Percentiles rank a stretch among this genome's conserved stretches.
These are phyloP conservation scores for Diaperis boleti DNA, from an alignment of 2,888 invertebrate genomes.

Conservation along the genomic window DNA sequence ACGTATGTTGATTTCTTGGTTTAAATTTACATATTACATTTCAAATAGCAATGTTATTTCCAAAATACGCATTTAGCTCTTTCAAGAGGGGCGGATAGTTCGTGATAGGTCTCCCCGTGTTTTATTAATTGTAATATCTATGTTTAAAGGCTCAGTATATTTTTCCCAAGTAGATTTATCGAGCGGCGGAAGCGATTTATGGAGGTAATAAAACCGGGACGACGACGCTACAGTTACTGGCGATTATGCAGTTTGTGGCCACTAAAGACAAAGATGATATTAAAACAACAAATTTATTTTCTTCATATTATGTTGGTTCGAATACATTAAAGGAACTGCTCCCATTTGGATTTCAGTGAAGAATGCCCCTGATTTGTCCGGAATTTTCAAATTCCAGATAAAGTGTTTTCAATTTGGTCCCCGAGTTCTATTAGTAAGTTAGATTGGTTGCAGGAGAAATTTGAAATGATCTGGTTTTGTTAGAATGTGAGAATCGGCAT, in stretches of 20 bases:
- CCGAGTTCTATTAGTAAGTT: conserved; percentile 16
- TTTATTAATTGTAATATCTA: conserved; percentile 54
- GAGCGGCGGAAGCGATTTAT: conserved; percentile 50
- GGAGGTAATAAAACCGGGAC: conserved; percentile 52
- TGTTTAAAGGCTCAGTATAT: conserved; percentile 51
- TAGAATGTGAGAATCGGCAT: conserved; percentile 47
- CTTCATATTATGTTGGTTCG: conserved; percentile 19
- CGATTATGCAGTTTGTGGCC: conserved; percentile 53
- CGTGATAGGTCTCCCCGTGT: too few relatives aligned
- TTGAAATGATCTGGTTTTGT: conserved; percentile 42
- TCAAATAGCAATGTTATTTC: too few relatives aligned
- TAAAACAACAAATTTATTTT: conserved; percentile 40
- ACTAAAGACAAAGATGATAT: conserved; percentile 37
- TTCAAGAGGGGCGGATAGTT: too few relatives aligned
- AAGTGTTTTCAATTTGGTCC: conserved; percentile 21
- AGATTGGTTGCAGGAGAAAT: conserved; percentile 23
- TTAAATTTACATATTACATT: too few relatives aligned
- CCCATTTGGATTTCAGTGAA: conserved; percentile 12
- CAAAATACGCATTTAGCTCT: too few relatives aligned
- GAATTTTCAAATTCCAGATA: conserved; percentile 15
- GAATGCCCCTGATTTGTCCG: neutral
- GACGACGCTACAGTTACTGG: conserved; percentile 49
- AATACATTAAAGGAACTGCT: conserved; percentile 18
- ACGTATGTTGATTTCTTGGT: too few relatives aligned
- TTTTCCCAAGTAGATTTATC: conserved; percentile 49